phyloP scores from a whole-genome alignment of 1,140 invertebrate species.

The Onthophagus taurus region DNA sequence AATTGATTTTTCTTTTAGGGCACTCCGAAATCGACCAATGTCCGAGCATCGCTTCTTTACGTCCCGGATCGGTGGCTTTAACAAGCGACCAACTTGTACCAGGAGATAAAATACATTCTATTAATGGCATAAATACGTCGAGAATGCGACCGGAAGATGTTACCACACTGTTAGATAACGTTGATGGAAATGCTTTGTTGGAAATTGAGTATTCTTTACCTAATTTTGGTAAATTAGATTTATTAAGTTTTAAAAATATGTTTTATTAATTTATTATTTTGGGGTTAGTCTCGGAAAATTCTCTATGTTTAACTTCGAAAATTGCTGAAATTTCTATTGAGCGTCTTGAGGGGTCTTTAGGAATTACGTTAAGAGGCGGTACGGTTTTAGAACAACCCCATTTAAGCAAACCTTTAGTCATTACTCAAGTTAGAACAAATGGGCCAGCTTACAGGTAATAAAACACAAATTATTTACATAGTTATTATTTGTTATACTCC shows the following conservation, averaged over 20 bases:
- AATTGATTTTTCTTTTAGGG: conserved; percentile 42
- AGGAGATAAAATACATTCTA: conserved; percentile 67
- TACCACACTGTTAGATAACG: conserved; percentile 63
- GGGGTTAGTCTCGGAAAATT: conserved; percentile 49
- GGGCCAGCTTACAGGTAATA: conserved; percentile 77
- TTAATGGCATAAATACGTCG: conserved; percentile 70
- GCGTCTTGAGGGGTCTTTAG: conserved; percentile 75
- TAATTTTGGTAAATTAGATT: conserved; percentile 51
- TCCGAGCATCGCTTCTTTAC: conserved; percentile 46
- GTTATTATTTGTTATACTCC: neutral
- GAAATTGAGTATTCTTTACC: conserved; percentile 79
- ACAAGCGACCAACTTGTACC: conserved; percentile 54
- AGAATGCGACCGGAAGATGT: conserved; percentile 72
- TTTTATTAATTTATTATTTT: conserved; percentile 1
- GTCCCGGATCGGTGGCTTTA: conserved; percentile 50
- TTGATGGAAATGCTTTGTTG: conserved; percentile 59
- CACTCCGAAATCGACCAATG: conserved; percentile 46
- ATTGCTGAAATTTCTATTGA: conserved; percentile 66
- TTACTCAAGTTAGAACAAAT: conserved; percentile 80
- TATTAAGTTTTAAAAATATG: neutral
- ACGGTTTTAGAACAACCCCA: conserved; percentile 45
- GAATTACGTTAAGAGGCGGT: conserved; percentile 79
- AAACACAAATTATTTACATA: neutral
- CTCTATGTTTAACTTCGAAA: conserved; percentile 59
- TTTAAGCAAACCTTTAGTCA: conserved; percentile 59